Evolutionary conservation across 2,113 vertebrate genomes (phyloP), one percentile per base, ranked within the genome.

Genomic region (Cavia porcellus): DNA sequence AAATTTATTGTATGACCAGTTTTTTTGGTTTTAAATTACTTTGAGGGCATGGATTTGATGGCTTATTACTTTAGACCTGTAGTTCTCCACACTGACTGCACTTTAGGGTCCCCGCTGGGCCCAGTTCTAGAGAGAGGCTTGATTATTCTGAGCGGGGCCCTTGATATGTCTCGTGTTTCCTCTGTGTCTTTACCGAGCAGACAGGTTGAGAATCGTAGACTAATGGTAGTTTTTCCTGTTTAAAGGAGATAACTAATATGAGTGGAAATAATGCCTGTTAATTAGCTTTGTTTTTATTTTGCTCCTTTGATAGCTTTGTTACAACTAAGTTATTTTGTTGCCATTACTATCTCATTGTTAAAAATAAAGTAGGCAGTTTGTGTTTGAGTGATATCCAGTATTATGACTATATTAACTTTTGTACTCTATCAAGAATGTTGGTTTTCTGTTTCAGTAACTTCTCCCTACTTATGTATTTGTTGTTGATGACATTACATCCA

Each of bases 321-420:
- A 81, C 72, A 93, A 81, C 8, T 96, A 94, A 90, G 61, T 95
- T 97, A 94, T 62, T 94, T 70, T 94, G 79, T 89, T 90, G n/a
- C 89, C 96, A n/a, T 47, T 96, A 92, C 20, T 92, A 11, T 96
- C 97, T 83, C 25, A 72, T 90, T 98, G 87, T 92, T 98, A 52
- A 97, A 93, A 42, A 84, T 98, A 97, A 98, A 98, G n/a, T 96
- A 97, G 92, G 19, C 28, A 94, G n/a, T 92, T 90, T 89, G 57
- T 92, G 52, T 97, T 96, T 97, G 38, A 89, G 88, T 85, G 95
- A 86, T 30, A 10, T 7, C 30, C 35, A 77, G 28, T 97, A 22
- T 93, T 57, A 1, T 97, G 0, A 96, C 81, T 97, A 52, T 85
- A 90, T 83, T 92, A 96, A 47, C 70, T 25, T 97, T 97, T 68